phyloP scores from a whole-genome alignment of 2,888 invertebrate species.

The Eilema sororculum region DNA sequence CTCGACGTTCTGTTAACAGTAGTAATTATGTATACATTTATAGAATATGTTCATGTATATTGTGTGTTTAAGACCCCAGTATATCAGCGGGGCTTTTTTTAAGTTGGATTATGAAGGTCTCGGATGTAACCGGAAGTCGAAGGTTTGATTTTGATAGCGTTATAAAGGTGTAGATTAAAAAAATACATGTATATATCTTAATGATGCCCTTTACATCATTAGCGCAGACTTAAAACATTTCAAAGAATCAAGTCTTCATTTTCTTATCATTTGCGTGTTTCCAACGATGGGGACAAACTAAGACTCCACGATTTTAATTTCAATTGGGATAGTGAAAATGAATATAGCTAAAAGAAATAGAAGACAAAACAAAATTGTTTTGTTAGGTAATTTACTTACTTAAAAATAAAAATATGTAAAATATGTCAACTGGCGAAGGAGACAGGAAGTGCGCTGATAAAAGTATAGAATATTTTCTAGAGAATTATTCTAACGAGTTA shows the following conservation, averaged over 20 bases:
- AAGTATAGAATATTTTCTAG: neutral
- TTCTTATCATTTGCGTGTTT: neutral
- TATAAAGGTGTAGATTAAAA: neutral
- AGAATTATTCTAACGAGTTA: neutral
- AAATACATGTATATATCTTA: neutral
- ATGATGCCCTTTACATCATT: too few relatives aligned
- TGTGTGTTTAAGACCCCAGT: neutral
- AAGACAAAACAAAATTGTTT: neutral
- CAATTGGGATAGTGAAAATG: too few relatives aligned
- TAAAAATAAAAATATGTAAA: neutral
- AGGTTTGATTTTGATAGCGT: neutral
- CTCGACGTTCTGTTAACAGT: slow-evolving; percentile 7
- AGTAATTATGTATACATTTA: slow-evolving; percentile 9
- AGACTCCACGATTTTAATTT: too few relatives aligned
- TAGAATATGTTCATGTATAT: neutral
- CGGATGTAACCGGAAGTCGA: neutral
- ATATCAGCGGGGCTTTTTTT: neutral
- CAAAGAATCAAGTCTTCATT: neutral
- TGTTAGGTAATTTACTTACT: neutral
- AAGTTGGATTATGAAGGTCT: neutral
- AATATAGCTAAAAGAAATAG: neutral
- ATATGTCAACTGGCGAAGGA: neutral
- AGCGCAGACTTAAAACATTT: neutral
- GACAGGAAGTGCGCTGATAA: neutral
- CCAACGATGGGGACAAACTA: too few relatives aligned